A percentile compares a stretch with the other conserved stretches of the same genome.
Evolutionary conservation across 2,797 vertebrate genomes (phyloP).

Genomic region (Moxostoma hubbsi): DNA sequence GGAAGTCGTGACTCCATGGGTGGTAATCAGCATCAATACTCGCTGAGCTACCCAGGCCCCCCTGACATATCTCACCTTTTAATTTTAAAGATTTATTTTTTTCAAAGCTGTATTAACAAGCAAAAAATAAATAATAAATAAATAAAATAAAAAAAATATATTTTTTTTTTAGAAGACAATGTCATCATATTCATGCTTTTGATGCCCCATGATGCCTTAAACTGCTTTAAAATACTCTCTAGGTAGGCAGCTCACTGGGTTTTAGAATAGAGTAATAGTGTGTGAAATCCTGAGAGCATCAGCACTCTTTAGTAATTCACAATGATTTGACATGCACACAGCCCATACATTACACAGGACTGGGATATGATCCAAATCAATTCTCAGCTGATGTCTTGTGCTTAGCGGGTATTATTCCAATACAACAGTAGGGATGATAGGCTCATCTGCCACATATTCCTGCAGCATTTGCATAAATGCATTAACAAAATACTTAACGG

Average conservation of each 20-base stretch:
- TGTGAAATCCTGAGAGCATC: neutral
- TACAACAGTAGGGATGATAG: neutral
- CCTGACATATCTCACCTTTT: too few relatives aligned
- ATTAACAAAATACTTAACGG: slow-evolving; percentile 10
- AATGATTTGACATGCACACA: slow-evolving; percentile 15
- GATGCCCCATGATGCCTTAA: neutral
- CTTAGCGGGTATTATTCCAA: neutral
- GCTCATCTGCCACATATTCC: neutral
- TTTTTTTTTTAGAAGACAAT: neutral
- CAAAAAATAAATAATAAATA: neutral
- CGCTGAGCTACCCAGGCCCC: too few relatives aligned
- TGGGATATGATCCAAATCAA: slow-evolving; percentile 21
- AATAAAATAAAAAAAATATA: neutral
- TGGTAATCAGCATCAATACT: too few relatives aligned
- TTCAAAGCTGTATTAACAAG: too few relatives aligned
- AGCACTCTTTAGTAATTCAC: slow-evolving; percentile 10
- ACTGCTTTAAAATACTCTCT: too few relatives aligned
- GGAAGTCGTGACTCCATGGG: too few relatives aligned
- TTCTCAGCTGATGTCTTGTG: slow-evolving; percentile 17
- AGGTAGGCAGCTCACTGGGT: neutral
- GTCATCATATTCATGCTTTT: neutral
- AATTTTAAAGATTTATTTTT: too few relatives aligned
- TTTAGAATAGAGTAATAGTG: neutral
- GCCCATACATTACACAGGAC: neutral
- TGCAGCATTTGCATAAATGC: slow-evolving; percentile 17